Base-by-base conservation (phyloP, 2,888 invertebrate genomes). In the Pilophorus perplexus region DNA sequence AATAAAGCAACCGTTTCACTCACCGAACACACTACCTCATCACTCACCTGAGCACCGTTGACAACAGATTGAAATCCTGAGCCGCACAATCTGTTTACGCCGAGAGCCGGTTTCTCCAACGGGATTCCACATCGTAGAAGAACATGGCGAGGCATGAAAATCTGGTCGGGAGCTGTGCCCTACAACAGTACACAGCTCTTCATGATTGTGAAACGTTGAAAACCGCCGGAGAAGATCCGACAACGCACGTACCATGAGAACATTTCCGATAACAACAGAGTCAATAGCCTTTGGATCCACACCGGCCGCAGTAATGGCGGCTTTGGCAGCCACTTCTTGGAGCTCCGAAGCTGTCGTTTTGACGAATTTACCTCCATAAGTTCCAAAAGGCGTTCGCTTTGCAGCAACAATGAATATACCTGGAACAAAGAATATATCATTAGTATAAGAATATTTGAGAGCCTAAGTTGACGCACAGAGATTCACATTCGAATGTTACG, bases 61-160 rank as follows among this genome's bases (percentile, higher is more conserved):
- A 96, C 85, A 69, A 99, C 81, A 0, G 98, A 85, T 77, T 99
- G 98, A 79, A 99, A 99, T 1, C 98, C 98, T 27, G 96, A 96
- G 14, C 98, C 99, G 78, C 99, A 99, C 16, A 99, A 82, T 70
- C 98, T 82, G 80, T 98, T 99, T 52, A 99, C 84, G 55, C 88
- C 87, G 1, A 93, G 80, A 0, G 92, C 94, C 1, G 96, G 95
- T 68, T 80, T 85, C 46, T 91, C 88, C 71, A 87, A 78, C 5
- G 95, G 93, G 64, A 98, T 85, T 48, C 95, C 96, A 71, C 85
- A 83, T 73, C 87, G 84, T 16, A 99, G 81, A 0, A 86, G 83
- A n/a, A 89, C 87, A 77, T 98, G 97, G 6, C 98, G 85, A 0
- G 97, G 85, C 66, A 93, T 79, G 76, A 90, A 92, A 71, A 84